A percentile compares a stretch with the other conserved stretches of the same genome.
Evolutionary conservation across 2,113 vertebrate species (phyloP).

Genomic region (Callipepla squamata): DNA sequence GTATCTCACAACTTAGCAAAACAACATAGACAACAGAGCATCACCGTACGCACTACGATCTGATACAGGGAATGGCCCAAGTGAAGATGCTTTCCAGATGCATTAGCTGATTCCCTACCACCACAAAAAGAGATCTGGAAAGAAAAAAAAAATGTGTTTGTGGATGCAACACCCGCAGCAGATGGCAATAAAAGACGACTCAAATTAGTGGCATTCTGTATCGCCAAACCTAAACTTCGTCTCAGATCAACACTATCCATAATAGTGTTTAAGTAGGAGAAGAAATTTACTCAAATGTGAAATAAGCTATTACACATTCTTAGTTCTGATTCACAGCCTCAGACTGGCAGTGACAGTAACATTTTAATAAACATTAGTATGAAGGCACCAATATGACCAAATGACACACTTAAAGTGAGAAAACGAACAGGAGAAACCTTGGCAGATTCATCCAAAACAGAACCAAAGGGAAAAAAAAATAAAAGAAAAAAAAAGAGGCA

Average conservation of each 20-base stretch:
- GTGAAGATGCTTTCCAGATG: constrained; percentile 47
- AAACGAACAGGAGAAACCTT: constrained; percentile 68
- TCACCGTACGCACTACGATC: not conserved
- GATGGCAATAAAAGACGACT: constrained; percentile 60
- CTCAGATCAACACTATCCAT: constrained; percentile 61
- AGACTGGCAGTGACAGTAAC: constrained; percentile 69
- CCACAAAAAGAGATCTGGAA: not conserved
- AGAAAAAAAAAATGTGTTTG: not conserved
- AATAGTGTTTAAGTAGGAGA: constrained; percentile 64
- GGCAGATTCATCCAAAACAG: constrained; percentile 62
- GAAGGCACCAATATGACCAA: constrained; percentile 71
- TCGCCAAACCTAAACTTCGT: constrained; percentile 61
- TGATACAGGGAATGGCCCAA: not conserved
- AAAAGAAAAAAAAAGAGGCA: constrained; percentile 41
- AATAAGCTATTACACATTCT: constrained; percentile 73
- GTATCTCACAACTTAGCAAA: not conserved
- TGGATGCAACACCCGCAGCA: constrained; percentile 39
- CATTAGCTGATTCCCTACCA: not conserved
- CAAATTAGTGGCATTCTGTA: constrained; percentile 58
- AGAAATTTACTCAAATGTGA: constrained; percentile 68
- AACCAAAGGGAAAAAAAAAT: constrained; percentile 60
- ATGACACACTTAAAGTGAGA: constrained; percentile 71
- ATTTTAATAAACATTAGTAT: constrained; percentile 73
- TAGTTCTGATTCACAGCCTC: constrained; percentile 68
- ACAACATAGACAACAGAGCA: not conserved